Conservation (phyloP, 2,797 vertebrate genomes). For the Melanotaenia boesemani region DNA sequence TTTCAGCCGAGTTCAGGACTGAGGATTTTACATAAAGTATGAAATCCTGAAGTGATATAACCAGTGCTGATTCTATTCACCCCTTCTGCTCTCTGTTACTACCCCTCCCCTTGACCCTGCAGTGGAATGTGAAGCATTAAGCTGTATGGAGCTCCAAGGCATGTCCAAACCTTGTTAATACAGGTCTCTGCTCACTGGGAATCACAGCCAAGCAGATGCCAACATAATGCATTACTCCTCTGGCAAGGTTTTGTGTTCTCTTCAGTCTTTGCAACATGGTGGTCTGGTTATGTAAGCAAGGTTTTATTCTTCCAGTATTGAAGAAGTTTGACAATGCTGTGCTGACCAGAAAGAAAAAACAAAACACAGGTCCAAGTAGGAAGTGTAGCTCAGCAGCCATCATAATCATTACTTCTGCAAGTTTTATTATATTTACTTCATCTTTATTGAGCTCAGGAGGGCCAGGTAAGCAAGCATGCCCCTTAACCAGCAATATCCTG, state of each 20-base stretch:
- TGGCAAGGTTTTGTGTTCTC: constrained; percentile 41
- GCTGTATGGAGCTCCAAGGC: constrained; percentile 51
- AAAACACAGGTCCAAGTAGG: neutral
- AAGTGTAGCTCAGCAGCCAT: neutral
- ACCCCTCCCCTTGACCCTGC: constrained; percentile 51
- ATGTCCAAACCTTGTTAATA: constrained; percentile 71
- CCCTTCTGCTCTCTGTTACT: constrained; percentile 1
- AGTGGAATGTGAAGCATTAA: constrained; percentile 72
- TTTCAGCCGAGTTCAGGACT: constrained; percentile 12
- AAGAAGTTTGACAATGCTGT: neutral
- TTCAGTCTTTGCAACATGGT: constrained; percentile 21
- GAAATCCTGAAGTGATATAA: constrained; percentile 27
- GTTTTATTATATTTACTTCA: constrained; percentile 40
- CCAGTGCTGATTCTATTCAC: constrained; percentile 31
- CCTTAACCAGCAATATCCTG: constrained; percentile 24
- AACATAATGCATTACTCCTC: constrained; percentile 41
- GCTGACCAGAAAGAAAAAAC: constrained; percentile 10
- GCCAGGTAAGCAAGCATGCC: neutral
- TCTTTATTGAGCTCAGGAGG: constrained; percentile 16
- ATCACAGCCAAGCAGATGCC: constrained; percentile 58
- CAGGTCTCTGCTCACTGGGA: constrained; percentile 60
- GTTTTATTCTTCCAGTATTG: constrained; percentile 13
- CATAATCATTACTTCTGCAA: neutral
- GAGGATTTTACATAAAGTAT: neutral
- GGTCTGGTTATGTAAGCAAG: constrained; percentile 20